These are phyloP conservation scores for Trichopoda pennipes DNA, from an alignment of 2,888 invertebrate genomes.

Conservation along the genomic window DNA sequence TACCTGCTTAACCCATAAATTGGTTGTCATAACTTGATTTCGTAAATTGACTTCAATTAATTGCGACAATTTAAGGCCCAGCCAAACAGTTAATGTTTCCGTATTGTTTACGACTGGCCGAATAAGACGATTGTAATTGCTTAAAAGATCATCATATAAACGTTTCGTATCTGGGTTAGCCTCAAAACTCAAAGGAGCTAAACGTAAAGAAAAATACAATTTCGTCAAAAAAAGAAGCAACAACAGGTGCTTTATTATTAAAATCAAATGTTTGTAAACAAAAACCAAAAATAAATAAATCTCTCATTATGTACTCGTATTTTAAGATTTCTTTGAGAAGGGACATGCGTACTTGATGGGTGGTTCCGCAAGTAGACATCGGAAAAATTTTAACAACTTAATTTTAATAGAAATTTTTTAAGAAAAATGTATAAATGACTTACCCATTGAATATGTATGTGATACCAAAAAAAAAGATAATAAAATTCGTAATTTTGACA, in stretches of 20 bases:
- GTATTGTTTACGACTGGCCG: slow-evolving; percentile 96
- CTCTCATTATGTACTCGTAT: background rate
- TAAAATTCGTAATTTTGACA: slow-evolving; percentile 52
- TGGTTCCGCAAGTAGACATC: slow-evolving; percentile 43
- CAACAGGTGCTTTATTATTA: slow-evolving; percentile 14
- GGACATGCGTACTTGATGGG: slow-evolving; percentile 47
- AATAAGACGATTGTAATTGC: slow-evolving; percentile 97
- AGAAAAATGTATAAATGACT: background rate
- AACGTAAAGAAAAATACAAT: slow-evolving; percentile 11
- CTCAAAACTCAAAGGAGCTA: slow-evolving; percentile 82
- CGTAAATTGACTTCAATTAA: slow-evolving; percentile 95
- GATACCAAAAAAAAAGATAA: slow-evolving; percentile 50
- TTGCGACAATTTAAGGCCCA: slow-evolving; percentile 94
- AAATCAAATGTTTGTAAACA: slow-evolving; percentile 20
- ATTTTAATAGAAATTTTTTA: background rate
- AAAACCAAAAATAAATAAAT: background rate
- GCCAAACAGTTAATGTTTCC: slow-evolving; percentile 94
- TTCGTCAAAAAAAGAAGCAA: too few relatives aligned
- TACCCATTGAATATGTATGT: slow-evolving; percentile 56
- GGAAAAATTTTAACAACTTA: background rate
- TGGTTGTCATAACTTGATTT: slow-evolving; percentile 97
- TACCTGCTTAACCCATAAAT: slow-evolving; percentile 96
- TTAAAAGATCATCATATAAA: slow-evolving; percentile 96
- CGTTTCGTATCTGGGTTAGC: slow-evolving; percentile 97
- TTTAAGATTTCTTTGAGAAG: background rate